Conservation (phyloP, 2,113 vertebrate species). For the Leptocoma aspasia region DNA sequence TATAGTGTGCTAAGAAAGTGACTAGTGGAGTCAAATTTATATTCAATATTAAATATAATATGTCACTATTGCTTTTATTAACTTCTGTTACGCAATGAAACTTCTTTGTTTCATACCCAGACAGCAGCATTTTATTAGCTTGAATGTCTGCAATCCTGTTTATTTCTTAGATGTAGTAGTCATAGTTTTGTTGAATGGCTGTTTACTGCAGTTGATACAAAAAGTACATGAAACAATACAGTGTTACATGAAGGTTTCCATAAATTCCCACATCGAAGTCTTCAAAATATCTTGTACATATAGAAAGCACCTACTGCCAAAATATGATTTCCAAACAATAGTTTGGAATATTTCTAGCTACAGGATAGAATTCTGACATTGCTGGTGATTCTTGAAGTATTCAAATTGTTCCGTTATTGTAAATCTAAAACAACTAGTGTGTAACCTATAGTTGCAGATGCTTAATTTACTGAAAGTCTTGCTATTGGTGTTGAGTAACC, state of each 20-base stretch:
- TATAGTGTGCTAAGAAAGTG: conserved; percentile 18
- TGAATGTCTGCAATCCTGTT: neutral
- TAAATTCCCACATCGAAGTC: neutral
- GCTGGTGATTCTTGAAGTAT: neutral
- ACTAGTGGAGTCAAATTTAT: conserved; percentile 14
- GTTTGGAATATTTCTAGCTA: conserved; percentile 1
- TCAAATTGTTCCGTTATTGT: conserved; percentile 32
- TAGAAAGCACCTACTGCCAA: conserved; percentile 18
- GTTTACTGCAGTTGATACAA: neutral
- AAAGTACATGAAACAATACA: neutral
- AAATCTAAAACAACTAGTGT: conserved; percentile 61
- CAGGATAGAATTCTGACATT: neutral
- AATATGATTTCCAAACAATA: conserved; percentile 13
- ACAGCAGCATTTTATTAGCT: neutral
- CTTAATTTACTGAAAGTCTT: neutral
- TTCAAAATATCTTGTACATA: conserved; percentile 25
- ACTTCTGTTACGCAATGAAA: neutral
- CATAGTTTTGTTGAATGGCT: neutral
- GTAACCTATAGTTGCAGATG: conserved; percentile 11
- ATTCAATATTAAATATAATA: neutral
- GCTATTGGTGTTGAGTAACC: neutral
- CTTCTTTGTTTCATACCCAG: neutral
- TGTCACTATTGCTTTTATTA: neutral
- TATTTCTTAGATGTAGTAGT: neutral
- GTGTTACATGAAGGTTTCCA: neutral